Percentiles rank a stretch among this genome's conserved stretches.
phyloP scores from a whole-genome alignment of 2,797 vertebrate species.

The Pipistrellus nathusii region DNA sequence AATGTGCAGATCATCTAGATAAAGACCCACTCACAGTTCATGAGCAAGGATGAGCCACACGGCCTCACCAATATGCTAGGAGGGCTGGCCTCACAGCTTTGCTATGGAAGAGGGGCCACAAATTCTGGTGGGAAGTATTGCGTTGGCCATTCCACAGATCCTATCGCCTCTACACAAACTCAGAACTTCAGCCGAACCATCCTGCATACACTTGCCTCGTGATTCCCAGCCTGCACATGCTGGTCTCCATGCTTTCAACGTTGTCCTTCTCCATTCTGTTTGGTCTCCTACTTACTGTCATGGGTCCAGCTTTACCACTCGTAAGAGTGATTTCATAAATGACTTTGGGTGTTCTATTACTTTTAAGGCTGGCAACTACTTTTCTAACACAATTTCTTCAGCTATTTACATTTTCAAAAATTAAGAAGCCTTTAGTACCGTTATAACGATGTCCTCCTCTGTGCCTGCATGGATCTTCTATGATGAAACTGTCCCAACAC shows the following conservation, averaged over 20 bases:
- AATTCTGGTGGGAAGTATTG: not conserved
- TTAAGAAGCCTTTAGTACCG: not conserved
- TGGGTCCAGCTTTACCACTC: not conserved
- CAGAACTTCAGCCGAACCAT: not conserved
- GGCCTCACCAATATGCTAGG: not conserved
- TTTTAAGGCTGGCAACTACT: not conserved
- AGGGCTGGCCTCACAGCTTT: not conserved
- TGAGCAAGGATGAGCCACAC: not conserved
- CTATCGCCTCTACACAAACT: not conserved
- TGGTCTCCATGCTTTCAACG: not conserved
- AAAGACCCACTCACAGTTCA: not conserved
- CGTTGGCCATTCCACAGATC: not conserved
- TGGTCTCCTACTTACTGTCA: not conserved
- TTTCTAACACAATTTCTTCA: constrained; percentile 43
- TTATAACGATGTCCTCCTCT: not conserved
- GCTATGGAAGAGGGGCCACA: not conserved
- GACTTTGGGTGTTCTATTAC: not conserved
- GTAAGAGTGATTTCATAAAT: not conserved
- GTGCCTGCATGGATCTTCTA: not conserved
- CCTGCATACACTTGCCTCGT: not conserved
- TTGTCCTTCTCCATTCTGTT: not conserved
- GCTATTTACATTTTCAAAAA: constrained; percentile 38
- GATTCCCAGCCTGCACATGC: too few relatives aligned
- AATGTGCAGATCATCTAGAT: not conserved
- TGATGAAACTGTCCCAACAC: not conserved